Conservation (phyloP, 2,888 invertebrate species). For the Dasypolia templi region DNA sequence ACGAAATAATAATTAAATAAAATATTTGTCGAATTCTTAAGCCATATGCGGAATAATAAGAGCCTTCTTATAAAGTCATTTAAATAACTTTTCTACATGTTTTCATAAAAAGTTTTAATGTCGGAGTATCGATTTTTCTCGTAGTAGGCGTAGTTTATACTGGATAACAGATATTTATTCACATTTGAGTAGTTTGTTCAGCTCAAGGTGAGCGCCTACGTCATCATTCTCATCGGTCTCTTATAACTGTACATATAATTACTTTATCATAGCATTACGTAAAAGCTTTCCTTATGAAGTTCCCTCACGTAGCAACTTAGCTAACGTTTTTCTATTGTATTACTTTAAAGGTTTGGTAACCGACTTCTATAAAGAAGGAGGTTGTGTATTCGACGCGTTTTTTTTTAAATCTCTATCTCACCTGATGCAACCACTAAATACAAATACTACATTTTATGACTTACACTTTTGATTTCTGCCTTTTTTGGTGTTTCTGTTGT, state of each 20-base stretch:
- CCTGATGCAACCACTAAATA: conserved; percentile 3
- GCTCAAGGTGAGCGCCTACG: conserved; percentile 40
- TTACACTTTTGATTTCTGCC: background rate
- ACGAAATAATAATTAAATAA: too few species aligned
- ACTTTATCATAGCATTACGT: conserved; percentile 11
- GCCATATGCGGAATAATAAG: background rate
- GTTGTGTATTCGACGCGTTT: background rate
- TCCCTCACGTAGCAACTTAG: background rate
- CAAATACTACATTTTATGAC: background rate
- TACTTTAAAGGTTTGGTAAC: background rate
- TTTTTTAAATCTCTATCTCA: background rate
- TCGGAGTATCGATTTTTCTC: background rate
- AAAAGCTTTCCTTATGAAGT: conserved; percentile 17
- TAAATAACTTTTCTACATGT: background rate
- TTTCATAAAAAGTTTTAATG: conserved; percentile 3
- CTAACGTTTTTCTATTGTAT: background rate
- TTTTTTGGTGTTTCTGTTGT: too few species aligned
- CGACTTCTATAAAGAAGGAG: background rate
- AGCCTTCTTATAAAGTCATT: background rate
- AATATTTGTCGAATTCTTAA: background rate
- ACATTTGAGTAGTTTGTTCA: conserved; percentile 11
- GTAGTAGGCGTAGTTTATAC: background rate
- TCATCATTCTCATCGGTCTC: conserved; percentile 15
- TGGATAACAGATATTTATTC: background rate
- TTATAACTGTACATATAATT: conserved; percentile 19